phyloP scores from a whole-genome alignment of 2,113 vertebrate species.

The Pionites leucogaster region DNA sequence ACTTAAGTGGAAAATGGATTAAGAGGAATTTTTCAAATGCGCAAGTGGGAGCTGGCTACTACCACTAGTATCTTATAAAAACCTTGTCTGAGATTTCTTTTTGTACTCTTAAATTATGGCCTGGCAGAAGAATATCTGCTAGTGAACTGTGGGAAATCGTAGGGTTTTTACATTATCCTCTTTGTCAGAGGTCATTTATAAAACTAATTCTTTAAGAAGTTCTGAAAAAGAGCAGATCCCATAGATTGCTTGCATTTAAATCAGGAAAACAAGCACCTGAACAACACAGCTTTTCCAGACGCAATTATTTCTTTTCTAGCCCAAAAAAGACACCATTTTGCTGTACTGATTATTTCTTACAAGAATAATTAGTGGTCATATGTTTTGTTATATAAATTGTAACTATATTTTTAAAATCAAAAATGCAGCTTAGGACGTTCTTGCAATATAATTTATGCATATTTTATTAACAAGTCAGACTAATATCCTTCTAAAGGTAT shows the following conservation, averaged over 20 bases:
- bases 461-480: background rate
- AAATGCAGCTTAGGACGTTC: background rate
- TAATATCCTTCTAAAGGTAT: conserved; percentile 17
- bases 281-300: background rate
- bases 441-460: background rate
- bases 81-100: background rate
- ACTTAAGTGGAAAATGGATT: background rate
- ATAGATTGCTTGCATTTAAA: background rate
- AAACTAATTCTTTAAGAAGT: background rate
- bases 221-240: background rate
- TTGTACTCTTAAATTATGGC: background rate
- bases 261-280: background rate
- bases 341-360: background rate
- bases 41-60: background rate
- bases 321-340: background rate
- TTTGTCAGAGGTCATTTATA: background rate
- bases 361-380: background rate
- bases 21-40: background rate
- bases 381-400: background rate
- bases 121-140: background rate
- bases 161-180: background rate
- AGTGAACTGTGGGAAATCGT: background rate
- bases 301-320: background rate
- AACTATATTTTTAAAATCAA: background rate
- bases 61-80: background rate